A percentile compares a stretch with the other conserved stretches of the same genome.
phyloP scores from a whole-genome alignment of 2,113 vertebrate species.

The Ancistrus triradiatus region DNA sequence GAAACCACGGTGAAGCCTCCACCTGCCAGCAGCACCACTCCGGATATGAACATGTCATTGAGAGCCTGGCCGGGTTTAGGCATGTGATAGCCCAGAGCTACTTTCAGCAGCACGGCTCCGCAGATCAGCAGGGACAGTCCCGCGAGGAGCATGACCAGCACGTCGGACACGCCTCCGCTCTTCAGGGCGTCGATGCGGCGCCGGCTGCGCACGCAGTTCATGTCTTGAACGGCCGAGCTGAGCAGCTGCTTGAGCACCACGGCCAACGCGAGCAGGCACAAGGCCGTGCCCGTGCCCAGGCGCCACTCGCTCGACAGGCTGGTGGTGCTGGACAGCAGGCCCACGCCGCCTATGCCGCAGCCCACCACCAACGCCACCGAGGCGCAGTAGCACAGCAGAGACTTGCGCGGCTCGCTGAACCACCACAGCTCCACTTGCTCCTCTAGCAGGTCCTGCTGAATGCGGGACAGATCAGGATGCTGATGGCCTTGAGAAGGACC shows the following conservation, averaged over 20 bases:
- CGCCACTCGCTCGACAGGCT: constrained; percentile 93
- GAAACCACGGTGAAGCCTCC: constrained; percentile 76
- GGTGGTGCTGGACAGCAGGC: constrained; percentile 89
- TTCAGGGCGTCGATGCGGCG: constrained; percentile 84
- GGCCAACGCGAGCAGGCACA: constrained; percentile 87
- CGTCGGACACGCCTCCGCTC: constrained; percentile 85
- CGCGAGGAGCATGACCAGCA: constrained; percentile 79
- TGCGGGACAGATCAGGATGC: constrained; percentile 61
- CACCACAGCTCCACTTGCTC: constrained; percentile 98
- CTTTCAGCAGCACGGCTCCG: constrained; percentile 77
- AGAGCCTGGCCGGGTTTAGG: constrained; percentile 70
- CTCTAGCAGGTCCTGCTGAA: constrained; percentile 81
- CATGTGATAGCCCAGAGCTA: constrained; percentile 78
- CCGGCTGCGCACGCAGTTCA: constrained; percentile 90
- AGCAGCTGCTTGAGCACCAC: constrained; percentile 93
- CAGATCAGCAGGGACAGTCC: constrained; percentile 80
- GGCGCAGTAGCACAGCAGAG: constrained; percentile 82
- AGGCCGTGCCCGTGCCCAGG: constrained; percentile 79
- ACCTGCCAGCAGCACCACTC: constrained; percentile 75
- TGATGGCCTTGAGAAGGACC: constrained; percentile 47
- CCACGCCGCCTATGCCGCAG: constrained; percentile 84
- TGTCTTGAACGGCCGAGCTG: constrained; percentile 96
- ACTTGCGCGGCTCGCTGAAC: constrained; percentile 88
- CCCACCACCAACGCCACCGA: constrained; percentile 84
- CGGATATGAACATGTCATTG: constrained; percentile 87